Conservation (phyloP, 2,888 invertebrate species). For the Agrochola macilenta region DNA sequence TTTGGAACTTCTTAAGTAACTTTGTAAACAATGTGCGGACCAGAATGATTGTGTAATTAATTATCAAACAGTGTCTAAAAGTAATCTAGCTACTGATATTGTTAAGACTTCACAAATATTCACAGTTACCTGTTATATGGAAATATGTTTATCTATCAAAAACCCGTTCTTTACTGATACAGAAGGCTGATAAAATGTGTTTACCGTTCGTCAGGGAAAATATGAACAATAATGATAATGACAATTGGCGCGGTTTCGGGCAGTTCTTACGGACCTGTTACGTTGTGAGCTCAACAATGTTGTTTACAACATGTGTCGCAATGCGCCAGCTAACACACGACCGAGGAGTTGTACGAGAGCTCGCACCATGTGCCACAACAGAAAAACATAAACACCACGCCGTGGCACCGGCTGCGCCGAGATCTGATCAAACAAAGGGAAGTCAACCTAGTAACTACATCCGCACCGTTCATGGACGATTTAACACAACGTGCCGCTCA, state of each 20-base stretch:
- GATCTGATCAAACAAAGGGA: slow-evolving; percentile 69
- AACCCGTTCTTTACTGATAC: slow-evolving; percentile 50
- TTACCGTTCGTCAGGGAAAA: slow-evolving; percentile 33
- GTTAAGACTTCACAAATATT: slow-evolving; percentile 30
- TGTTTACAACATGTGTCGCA: slow-evolving; percentile 82
- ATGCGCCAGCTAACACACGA: slow-evolving; percentile 74
- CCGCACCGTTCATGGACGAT: slow-evolving; percentile 68
- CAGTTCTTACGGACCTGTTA: slow-evolving; percentile 36
- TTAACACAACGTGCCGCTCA: slow-evolving; percentile 72
- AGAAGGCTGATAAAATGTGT: slow-evolving; percentile 31
- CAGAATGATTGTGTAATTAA: slow-evolving; percentile 13
- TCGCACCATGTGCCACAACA: slow-evolving; percentile 75
- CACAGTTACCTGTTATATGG: slow-evolving; percentile 29
- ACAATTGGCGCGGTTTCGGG: slow-evolving; percentile 37
- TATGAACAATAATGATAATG: slow-evolving; percentile 25
- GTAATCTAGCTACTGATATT: slow-evolving; percentile 35
- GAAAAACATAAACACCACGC: slow-evolving; percentile 80
- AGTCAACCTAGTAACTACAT: slow-evolving; percentile 59
- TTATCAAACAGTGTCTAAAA: slow-evolving; percentile 33
- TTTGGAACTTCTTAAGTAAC: not conserved
- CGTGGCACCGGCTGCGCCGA: slow-evolving; percentile 65
- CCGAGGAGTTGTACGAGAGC: slow-evolving; percentile 68
- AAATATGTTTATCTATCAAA: slow-evolving; percentile 46
- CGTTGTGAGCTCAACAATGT: slow-evolving; percentile 62
- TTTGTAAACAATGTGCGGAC: not conserved